A percentile compares a stretch with the other conserved stretches of the same genome.
Conservation (phyloP, 2,797 vertebrate species). For the Phaenicophaeus curvirostris region DNA sequence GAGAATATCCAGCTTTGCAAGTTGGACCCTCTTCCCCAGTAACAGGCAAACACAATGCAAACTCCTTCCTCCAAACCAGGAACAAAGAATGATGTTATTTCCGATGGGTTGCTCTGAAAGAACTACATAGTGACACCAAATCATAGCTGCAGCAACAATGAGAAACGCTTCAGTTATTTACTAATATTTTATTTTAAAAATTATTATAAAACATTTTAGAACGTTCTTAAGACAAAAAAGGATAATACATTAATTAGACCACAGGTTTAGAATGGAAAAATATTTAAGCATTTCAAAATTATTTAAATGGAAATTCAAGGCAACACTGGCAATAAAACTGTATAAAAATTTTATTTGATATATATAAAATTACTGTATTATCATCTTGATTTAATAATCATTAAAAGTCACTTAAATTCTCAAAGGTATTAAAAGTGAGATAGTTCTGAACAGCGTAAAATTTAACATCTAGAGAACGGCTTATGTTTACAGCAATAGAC, state of each 20-base stretch:
- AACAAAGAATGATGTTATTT: slow-evolving; percentile 23
- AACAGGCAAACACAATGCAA: not conserved
- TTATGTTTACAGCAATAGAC: not conserved
- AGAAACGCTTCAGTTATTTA: not conserved
- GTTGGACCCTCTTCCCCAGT: not conserved
- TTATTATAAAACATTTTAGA: slow-evolving; percentile 15
- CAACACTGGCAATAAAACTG: not conserved
- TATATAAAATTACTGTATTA: not conserved
- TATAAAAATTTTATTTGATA: not conserved
- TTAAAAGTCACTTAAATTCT: not conserved
- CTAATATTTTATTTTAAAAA: slow-evolving; percentile 52
- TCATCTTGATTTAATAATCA: not conserved
- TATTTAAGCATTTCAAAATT: not conserved
- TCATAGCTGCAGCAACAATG: not conserved
- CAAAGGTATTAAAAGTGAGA: not conserved
- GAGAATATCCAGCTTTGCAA: not conserved
- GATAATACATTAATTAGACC: not conserved
- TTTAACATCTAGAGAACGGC: not conserved
- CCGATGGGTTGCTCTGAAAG: not conserved
- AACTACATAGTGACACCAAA: not conserved
- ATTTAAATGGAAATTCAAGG: slow-evolving; percentile 16
- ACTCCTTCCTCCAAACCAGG: not conserved
- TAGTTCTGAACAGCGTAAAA: not conserved
- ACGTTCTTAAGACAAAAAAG: not conserved
- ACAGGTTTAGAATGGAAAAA: slow-evolving; percentile 12